Percentiles rank a stretch among this genome's conserved stretches.
These are phyloP conservation scores for Callipepla californica DNA, from an alignment of 2,113 vertebrate species.

Conservation along the genomic window DNA sequence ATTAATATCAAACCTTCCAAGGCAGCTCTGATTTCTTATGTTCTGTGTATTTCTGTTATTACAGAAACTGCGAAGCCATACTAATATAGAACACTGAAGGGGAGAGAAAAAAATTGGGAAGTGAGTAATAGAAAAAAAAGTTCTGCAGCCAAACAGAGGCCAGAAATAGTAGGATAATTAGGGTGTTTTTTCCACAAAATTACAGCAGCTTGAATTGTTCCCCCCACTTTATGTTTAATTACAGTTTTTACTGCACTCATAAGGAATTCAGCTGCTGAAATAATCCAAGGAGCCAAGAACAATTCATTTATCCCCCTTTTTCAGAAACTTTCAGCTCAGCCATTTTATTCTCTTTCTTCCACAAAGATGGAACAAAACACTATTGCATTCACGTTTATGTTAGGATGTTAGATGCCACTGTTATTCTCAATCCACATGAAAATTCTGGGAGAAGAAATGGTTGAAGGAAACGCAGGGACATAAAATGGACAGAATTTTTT, in stretches of 20 bases:
- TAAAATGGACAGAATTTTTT: conserved; percentile 11
- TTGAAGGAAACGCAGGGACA: background rate
- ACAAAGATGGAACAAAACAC: background rate
- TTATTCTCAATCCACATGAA: background rate
- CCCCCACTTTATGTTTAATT: conserved; percentile 67
- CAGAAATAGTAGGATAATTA: conserved; percentile 42
- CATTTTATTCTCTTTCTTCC: background rate
- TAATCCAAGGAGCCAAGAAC: conserved; percentile 35
- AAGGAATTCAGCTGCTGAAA: conserved; percentile 70
- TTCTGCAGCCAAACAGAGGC: background rate
- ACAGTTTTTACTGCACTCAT: conserved; percentile 64
- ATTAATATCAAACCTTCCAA: conserved; percentile 62
- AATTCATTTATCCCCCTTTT: conserved; percentile 32
- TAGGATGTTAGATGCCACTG: background rate
- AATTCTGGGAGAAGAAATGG: background rate
- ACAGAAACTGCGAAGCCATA: background rate
- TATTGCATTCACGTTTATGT: background rate
- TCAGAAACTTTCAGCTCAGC: conserved; percentile 17
- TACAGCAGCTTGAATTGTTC: conserved; percentile 50
- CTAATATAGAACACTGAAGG: background rate
- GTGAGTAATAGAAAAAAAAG: background rate
- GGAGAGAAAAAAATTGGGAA: background rate
- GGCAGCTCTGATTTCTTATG: conserved; percentile 5
- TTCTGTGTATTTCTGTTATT: background rate
- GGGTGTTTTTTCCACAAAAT: conserved; percentile 25